phyloP scores from a whole-genome alignment of 2,888 invertebrate species.

The Hofmannophila pseudospretella region DNA sequence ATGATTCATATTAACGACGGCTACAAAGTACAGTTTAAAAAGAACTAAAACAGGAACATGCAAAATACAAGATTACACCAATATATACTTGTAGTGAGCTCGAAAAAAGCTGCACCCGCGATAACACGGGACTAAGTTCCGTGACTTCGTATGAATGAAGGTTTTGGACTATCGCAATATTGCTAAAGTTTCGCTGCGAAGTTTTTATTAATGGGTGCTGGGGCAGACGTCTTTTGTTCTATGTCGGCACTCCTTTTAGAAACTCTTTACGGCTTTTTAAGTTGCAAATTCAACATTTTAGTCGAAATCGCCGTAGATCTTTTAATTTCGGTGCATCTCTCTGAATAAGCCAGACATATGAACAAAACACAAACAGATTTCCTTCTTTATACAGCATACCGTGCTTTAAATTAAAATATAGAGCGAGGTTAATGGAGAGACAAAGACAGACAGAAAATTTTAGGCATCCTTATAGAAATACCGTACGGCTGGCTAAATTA shows the following conservation, averaged over 20 bases:
- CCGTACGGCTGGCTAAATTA: too few relatives aligned
- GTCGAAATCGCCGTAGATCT: neutral
- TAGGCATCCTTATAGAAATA: too few relatives aligned
- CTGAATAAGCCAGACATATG: too few relatives aligned
- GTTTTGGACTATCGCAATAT: constrained; percentile 55
- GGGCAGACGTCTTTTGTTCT: constrained; percentile 48
- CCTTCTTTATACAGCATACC: too few relatives aligned
- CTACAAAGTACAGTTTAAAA: too few relatives aligned
- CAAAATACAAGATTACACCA: neutral
- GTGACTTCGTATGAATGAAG: constrained; percentile 35
- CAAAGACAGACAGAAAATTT: too few relatives aligned
- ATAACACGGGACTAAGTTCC: constrained; percentile 10
- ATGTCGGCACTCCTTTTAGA: constrained; percentile 27
- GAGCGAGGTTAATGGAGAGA: too few relatives aligned
- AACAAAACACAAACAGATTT: too few relatives aligned
- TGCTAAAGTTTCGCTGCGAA: constrained; percentile 57
- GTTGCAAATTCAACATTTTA: constrained; percentile 45
- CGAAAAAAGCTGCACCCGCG: neutral
- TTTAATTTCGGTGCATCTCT: too few relatives aligned
- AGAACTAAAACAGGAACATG: too few relatives aligned
- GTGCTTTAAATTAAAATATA: too few relatives aligned
- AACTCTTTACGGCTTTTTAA: constrained; percentile 40
- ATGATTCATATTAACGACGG: too few relatives aligned
- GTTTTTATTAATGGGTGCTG: constrained; percentile 57
- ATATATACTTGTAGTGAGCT: neutral